Conservation (phyloP, 2,888 invertebrate genomes). For the Nephrotoma appendiculata region DNA sequence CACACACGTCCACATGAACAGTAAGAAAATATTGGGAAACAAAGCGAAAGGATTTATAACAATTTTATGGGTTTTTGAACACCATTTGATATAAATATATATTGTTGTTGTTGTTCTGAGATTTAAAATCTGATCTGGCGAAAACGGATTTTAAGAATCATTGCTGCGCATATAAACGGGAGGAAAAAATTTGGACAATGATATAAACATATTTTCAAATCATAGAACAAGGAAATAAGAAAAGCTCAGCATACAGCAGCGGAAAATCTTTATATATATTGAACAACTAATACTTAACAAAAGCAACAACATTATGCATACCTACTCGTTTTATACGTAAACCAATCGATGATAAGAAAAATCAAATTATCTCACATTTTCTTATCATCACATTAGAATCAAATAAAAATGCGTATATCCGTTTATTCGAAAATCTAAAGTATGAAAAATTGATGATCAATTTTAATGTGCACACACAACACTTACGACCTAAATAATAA, state of each 20-base stretch:
- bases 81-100: background rate
- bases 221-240: too few species aligned
- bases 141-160: background rate
- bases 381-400: background rate
- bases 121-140: background rate
- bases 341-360: background rate
- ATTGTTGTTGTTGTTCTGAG: background rate
- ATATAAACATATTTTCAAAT: background rate
- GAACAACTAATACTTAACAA: background rate
- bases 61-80: background rate
- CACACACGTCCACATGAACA: background rate
- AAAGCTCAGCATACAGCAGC: background rate
- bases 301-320: background rate
- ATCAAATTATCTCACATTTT: background rate
- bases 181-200: background rate
- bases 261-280: background rate
- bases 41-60: background rate
- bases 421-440: background rate
- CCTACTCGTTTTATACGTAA: background rate
- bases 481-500: background rate
- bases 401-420: background rate
- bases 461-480: background rate
- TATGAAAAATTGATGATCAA: background rate
- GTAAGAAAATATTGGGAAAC: background rate
- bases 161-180: background rate